Evolutionary conservation across 2,888 invertebrate genomes (phyloP), one percentile per base, ranked within the genome.

Genomic region (Carpatolechia fugitivella): DNA sequence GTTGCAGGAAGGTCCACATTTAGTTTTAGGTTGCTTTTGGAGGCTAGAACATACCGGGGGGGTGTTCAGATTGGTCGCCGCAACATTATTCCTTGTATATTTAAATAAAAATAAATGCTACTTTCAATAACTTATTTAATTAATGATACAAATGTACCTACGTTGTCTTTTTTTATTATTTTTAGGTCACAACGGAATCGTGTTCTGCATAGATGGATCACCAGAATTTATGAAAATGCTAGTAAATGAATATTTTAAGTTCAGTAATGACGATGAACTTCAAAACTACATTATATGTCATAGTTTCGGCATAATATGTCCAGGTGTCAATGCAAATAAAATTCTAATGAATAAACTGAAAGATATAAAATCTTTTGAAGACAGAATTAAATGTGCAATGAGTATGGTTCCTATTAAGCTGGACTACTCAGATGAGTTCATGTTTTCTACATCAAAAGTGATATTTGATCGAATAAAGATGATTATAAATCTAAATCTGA

Each of bases 131-230:
- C n/a, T n/a, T n/a, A n/a, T n/a, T n/a, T n/a, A n/a, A n/a, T n/a
- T 41, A n/a, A n/a, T 44, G 6, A 0, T n/a, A 2, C n/a, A 8
- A 35, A 20, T 35, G 13, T 29, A 30, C n/a, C n/a, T 13, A 48
- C 14, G 3, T n/a, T 13, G 11, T 36, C 6, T 50, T 38, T 14
- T 38, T 1, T 30, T n/a, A n/a, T n/a, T n/a, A n/a, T n/a, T 36
- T 36, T 38, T 20, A 44, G 44, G 41, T 1, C 44, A 52, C 33
- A 52, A 33, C 44, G 52, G 52, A 14, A 5, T 44, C 0, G 16
- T 52, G 3, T 18, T 52, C 33, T 52, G 44, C 24, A 13, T 52
- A 33, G 52, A 52, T 18, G 52, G 52, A 44, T 11, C 44, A 13
- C 52, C 52, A 5, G 52, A 44, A 1, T 52, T 44, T 30, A 6